Evolutionary conservation across 2,888 invertebrate genomes (phyloP), one percentile per base, ranked within the genome.

Genomic region (Julus scanicus): DNA sequence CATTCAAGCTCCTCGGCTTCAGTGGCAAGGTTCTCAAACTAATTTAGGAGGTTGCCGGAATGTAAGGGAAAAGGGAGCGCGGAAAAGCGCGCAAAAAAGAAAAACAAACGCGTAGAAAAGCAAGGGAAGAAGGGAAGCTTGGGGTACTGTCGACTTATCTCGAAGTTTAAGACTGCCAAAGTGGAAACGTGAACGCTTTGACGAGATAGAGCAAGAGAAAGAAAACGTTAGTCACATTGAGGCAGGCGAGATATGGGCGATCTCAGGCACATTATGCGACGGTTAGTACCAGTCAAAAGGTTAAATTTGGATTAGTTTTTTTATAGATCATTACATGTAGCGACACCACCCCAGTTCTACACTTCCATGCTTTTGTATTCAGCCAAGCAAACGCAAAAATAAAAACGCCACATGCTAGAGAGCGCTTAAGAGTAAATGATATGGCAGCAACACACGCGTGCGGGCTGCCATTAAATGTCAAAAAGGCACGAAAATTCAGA

Each of bases 81-180:
- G 1, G 11, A 13, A 84, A 86, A 86, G 44, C 44, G 44, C 48
- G n/a, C 15, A 15, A 86, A 86, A 86, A 11, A 48, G n/a, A 86
- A 39, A 84, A 86, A 44, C 11, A 13, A 44, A n/a, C 20, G 13
- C 20, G 44, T 20, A 39, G 17, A 44, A 86, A 86, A 57, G 37
- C 53, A 87, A 87, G 37, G 40, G 49, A 87, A 80, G 80, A 87
- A 71, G 83, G 87, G 87, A 87, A 87, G 71, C 40, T 39, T 39
- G 63, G 87, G 87, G 37, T 87, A 39, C 87, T 87, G 87, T 87
- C 87, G 87, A 87, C 87, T 63, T 87, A 87, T 80, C 37, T 83
- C 20, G 87, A 87, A 83, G 87, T 87, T 87, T 63, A 87, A 39
- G 11, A n/a, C 37, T 53, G 48, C 39, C 29, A 83, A 83, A 83